Evolutionary conservation across 2,888 invertebrate genomes (phyloP).

Genomic region (Fragum fragum): DNA sequence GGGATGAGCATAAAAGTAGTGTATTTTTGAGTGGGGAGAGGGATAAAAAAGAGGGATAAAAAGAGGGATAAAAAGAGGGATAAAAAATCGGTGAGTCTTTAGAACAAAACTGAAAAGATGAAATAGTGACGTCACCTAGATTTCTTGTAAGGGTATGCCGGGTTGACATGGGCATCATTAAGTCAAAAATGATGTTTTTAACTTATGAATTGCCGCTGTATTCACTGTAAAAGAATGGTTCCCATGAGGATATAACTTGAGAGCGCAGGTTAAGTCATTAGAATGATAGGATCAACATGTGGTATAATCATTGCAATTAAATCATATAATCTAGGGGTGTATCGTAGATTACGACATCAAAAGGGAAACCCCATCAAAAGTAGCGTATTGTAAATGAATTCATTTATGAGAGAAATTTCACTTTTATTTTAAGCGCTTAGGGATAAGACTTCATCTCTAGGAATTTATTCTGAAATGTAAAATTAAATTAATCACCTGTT

Average conservation of each 20-base stretch:
- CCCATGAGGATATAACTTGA: constrained; percentile 8
- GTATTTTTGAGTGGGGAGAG: too few species aligned
- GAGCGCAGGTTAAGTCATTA: constrained; percentile 12
- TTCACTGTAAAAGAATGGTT: constrained; percentile 7
- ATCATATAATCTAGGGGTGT: constrained; percentile 7
- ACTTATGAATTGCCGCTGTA: constrained; percentile 1
- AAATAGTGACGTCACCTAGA: too few species aligned
- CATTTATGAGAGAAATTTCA: constrained; percentile 9
- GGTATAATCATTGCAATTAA: constrained; percentile 5
- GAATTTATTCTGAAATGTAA: constrained; percentile 9
- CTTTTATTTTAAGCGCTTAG: background rate
- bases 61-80: too few species aligned
- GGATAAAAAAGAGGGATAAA: too few species aligned
- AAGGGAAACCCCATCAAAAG: background rate
- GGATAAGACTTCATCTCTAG: background rate
- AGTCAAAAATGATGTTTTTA: too few species aligned
- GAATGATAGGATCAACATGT: constrained; percentile 8
- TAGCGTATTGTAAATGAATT: constrained; percentile 5
- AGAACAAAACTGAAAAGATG: too few species aligned
- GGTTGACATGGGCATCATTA: too few species aligned
- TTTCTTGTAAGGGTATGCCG: too few species aligned
- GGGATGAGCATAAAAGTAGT: too few species aligned
- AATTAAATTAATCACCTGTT: constrained; percentile 14
- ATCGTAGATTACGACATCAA: background rate
- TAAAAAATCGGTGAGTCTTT: too few species aligned